These are phyloP conservation scores for Aurelia sp. DNA, from an alignment of 30 jellyfish, hydroid and myxozoan genomes.

Conservation along the genomic window DNA sequence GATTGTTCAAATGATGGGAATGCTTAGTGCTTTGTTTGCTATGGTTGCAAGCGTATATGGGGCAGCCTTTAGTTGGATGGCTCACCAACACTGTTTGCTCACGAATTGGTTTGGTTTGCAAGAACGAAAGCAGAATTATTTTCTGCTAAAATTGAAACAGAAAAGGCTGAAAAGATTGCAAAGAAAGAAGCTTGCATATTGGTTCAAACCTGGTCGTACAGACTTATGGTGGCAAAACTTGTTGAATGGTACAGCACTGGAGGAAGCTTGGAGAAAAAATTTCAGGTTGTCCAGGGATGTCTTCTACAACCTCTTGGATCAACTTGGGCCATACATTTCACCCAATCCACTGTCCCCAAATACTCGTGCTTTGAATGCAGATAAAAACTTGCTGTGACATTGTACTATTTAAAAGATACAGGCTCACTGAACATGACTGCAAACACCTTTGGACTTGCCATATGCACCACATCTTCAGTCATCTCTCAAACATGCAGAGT, in stretches of 20 bases:
- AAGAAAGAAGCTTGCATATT: not conserved
- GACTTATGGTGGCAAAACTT: constrained; percentile 20
- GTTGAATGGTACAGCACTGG: not conserved
- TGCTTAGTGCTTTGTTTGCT: not conserved
- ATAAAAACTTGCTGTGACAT: not conserved
- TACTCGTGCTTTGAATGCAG: too few relatives aligned
- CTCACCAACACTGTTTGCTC: constrained; percentile 4
- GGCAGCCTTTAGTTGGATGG: constrained; percentile 6
- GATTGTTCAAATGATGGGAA: constrained; percentile 8
- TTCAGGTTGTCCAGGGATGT: not conserved
- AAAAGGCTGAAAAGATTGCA: not conserved
- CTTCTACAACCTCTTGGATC: too few relatives aligned
- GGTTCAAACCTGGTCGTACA: constrained; percentile 13
- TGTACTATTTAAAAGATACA: constrained; percentile 13
- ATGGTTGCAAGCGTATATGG: constrained; percentile 4
- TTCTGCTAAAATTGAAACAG: not conserved
- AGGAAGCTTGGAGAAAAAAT: constrained; percentile 18
- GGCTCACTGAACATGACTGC: constrained; percentile 51
- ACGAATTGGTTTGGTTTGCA: not conserved
- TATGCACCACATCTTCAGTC: constrained; percentile 14
- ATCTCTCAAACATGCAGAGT: constrained; percentile 42
- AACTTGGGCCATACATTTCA: too few relatives aligned
- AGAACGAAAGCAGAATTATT: constrained; percentile 7
- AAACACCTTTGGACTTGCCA: constrained; percentile 51
- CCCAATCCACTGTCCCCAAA: too few relatives aligned